Percentiles rank a stretch among this genome's conserved stretches.
Evolutionary conservation across 1,140 invertebrate species (phyloP).

Genomic region (Drosophila willistoni): DNA sequence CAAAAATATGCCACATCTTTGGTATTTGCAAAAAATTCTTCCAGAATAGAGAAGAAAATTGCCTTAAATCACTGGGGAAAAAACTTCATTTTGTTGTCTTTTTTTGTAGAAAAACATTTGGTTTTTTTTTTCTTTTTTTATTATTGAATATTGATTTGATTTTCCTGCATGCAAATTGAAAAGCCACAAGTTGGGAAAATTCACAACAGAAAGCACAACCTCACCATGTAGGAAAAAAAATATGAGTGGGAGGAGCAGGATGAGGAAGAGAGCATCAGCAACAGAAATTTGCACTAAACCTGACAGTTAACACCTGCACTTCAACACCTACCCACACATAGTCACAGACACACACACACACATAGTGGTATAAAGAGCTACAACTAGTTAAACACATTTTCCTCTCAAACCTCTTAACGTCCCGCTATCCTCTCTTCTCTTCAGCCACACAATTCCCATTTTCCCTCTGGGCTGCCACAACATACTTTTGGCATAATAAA

Average conservation of each 20-base stretch:
- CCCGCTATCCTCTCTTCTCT: background rate
- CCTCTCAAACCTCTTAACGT: slow-evolving; percentile 17
- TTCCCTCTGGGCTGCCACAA: slow-evolving; percentile 49
- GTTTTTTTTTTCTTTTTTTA: slow-evolving; percentile 1
- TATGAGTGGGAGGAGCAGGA: background rate
- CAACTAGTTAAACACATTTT: slow-evolving; percentile 43
- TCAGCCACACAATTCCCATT: background rate
- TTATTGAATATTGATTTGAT: slow-evolving; percentile 10
- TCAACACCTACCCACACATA: slow-evolving; percentile 43
- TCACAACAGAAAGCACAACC: background rate
- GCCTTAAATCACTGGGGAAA: slow-evolving; percentile 13
- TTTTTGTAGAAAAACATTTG: background rate
- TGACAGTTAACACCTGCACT: slow-evolving; percentile 65
- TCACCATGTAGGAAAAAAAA: background rate
- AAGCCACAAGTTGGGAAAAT: slow-evolving; percentile 10
- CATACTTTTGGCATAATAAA: slow-evolving; percentile 75
- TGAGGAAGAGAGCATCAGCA: slow-evolving; percentile 14
- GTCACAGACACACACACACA: slow-evolving; percentile 2
- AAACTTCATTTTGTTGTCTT: background rate
- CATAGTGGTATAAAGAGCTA: background rate
- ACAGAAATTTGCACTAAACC: slow-evolving; percentile 36
- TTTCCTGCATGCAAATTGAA: slow-evolving; percentile 14
- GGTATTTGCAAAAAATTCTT: slow-evolving; percentile 24
- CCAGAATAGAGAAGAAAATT: slow-evolving; percentile 40
- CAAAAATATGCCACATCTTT: slow-evolving; percentile 53